Base-by-base conservation (phyloP, 2,888 invertebrate genomes). In the Drosophila colorata region DNA sequence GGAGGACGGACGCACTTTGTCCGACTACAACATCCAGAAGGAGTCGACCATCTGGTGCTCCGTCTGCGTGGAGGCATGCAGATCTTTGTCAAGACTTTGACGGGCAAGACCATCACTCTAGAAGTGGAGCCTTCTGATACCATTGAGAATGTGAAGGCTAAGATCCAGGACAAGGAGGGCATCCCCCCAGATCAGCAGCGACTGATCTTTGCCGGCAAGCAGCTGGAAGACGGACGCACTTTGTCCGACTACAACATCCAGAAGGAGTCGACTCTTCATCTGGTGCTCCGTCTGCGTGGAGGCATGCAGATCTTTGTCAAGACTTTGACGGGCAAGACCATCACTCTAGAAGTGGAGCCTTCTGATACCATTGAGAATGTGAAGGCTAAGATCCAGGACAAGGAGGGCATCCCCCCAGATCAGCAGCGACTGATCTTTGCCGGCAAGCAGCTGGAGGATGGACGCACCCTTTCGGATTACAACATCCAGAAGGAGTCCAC, bases 271-370 rank as follows among this genome's bases (percentile, higher is more conserved):
- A 20, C 20, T 4, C 4, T 20, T 3, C 20, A 20, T 4, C 4
- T 20, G 20, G 20, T 20, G 20, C 20, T 20, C 20, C 20, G 20
- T 20, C 20, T 20, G 20, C 20, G 20, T 20, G 20, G 20, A 4
- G 20, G 20, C 20, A 20, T 28, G 71, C 71, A 71, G 52, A 71
- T 71, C 65, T 71, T 71, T 18, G 71, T 71, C 18, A 72, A 72
- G 72, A 72, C 71, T 4, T 57, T 72, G 73, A 72, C 72, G 53
- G 72, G 72, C 49, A 72, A 72, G 73, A 72, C 72, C 46, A 72
- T 72, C 57, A 72, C 72, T 53, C 55, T 72, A 60, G 72, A 72
- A 57, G 72, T 72, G 9, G 72, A 72, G 18, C 72, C 72, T 0
- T 73, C 72, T 0, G 72, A 73, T 11, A 73, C 72, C 43, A 73